These are phyloP conservation scores for Malacoraja senta DNA, from an alignment of 2,797 vertebrate genomes.

Conservation along the genomic window DNA sequence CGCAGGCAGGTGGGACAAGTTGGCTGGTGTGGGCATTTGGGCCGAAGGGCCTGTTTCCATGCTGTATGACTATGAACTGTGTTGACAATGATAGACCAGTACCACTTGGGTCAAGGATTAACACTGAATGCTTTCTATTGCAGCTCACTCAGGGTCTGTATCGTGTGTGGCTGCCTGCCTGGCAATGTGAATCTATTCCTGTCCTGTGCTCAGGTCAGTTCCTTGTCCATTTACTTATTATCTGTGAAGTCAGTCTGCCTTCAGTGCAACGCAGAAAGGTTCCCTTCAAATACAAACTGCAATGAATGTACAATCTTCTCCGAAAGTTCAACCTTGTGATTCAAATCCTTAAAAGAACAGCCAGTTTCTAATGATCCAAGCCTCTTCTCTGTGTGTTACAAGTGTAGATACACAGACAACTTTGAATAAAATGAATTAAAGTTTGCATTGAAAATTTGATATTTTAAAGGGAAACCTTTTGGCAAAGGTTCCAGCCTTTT, in stretches of 20 bases:
- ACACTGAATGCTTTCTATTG: slow-evolving; percentile 26
- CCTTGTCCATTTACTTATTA: slow-evolving; percentile 41
- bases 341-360: background rate
- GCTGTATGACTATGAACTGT: too few relatives aligned
- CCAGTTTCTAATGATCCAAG: background rate
- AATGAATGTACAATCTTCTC: background rate
- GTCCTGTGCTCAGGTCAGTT: slow-evolving; percentile 80
- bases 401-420: background rate
- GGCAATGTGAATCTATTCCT: slow-evolving; percentile 79
- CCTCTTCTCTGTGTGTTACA: background rate
- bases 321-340: background rate
- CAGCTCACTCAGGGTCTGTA: slow-evolving; percentile 77
- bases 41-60: too few relatives aligned
- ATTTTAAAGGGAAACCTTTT: background rate
- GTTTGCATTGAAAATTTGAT: background rate
- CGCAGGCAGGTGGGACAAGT: too few relatives aligned
- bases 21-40: too few relatives aligned
- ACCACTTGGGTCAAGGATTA: background rate
- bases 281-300: background rate
- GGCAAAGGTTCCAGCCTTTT: background rate
- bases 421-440: background rate
- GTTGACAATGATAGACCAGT: too few relatives aligned
- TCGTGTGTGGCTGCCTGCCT: slow-evolving; percentile 75
- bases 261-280: background rate
- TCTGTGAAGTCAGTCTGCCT: slow-evolving; percentile 38